A percentile compares a stretch with the other conserved stretches of the same genome.
Evolutionary conservation across 30 jellyfish, hydroid and myxozoan genomes (phyloP).

Genomic region (Calvadosia cruxmelitensis): DNA sequence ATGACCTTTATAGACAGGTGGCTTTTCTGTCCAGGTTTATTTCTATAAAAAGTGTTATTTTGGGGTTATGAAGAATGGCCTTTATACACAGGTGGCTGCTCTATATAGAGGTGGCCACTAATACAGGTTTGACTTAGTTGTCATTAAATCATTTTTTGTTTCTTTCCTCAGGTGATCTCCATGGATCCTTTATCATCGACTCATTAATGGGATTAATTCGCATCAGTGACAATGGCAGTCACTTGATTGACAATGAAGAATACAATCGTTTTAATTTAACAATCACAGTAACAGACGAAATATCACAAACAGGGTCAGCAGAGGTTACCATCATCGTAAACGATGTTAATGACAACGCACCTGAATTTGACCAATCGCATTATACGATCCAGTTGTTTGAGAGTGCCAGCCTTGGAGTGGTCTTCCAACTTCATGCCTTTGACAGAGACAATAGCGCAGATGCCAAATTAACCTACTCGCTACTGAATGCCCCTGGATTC

Average conservation of each 20-base stretch:
- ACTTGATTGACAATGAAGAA: slow-evolving; percentile 31
- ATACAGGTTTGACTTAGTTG: not conserved
- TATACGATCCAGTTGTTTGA: slow-evolving; percentile 35
- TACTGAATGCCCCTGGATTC: slow-evolving; percentile 48
- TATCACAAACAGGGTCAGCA: slow-evolving; percentile 28
- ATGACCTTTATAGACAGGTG: too few species aligned
- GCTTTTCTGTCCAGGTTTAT: too few species aligned
- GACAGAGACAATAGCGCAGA: slow-evolving; percentile 56
- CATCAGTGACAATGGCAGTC: slow-evolving; percentile 8
- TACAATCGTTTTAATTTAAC: slow-evolving; percentile 9
- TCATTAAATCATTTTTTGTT: not conserved
- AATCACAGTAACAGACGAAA: slow-evolving; percentile 20
- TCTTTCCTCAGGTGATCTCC: slow-evolving; percentile 6
- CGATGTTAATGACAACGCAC: slow-evolving; percentile 81
- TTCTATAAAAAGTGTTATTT: too few species aligned
- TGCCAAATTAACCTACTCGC: slow-evolving; percentile 44
- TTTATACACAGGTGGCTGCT: too few species aligned
- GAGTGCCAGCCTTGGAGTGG: slow-evolving; percentile 41
- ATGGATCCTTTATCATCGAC: slow-evolving; percentile 15
- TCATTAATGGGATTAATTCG: not conserved
- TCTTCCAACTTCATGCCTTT: slow-evolving; percentile 28
- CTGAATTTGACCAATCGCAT: slow-evolving; percentile 25
- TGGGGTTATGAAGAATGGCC: too few species aligned
- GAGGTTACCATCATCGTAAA: slow-evolving; percentile 27
- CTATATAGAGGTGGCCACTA: too few species aligned